Evolutionary conservation across 2,113 vertebrate species (phyloP).

Genomic region (Dipodomys stephensi): DNA sequence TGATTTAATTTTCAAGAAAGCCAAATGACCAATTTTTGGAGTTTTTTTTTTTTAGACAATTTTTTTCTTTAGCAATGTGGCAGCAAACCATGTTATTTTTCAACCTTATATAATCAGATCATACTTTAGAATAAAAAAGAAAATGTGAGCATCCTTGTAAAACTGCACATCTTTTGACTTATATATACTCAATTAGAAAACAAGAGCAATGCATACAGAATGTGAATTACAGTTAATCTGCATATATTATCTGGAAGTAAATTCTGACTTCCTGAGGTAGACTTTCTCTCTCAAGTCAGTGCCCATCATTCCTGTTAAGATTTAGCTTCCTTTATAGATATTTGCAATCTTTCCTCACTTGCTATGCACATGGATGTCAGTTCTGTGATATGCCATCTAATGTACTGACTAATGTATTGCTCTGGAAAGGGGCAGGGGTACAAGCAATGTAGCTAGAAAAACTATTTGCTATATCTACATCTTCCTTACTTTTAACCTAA

Average conservation of each 20-base stretch:
- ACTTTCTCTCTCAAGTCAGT: rapidly evolving
- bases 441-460: neutral
- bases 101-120: neutral
- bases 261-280: neutral
- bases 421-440: neutral
- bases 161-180: neutral
- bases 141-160: neutral
- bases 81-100: neutral
- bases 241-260: neutral
- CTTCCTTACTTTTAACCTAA: neutral
- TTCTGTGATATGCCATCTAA: rapidly evolving
- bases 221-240: neutral
- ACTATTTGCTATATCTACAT: neutral
- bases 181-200: neutral
- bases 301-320: neutral
- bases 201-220: neutral
- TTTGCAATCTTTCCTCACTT: rapidly evolving
- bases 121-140: neutral
- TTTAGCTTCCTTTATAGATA: rapidly evolving
- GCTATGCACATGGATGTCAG: rapidly evolving
- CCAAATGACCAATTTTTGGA: no score
- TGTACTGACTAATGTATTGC: neutral
- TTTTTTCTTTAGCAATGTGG: neutral
- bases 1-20: neutral
- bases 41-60: neutral